phyloP scores from a whole-genome alignment of 2,113 vertebrate species.

The Vulpes vulpes region DNA sequence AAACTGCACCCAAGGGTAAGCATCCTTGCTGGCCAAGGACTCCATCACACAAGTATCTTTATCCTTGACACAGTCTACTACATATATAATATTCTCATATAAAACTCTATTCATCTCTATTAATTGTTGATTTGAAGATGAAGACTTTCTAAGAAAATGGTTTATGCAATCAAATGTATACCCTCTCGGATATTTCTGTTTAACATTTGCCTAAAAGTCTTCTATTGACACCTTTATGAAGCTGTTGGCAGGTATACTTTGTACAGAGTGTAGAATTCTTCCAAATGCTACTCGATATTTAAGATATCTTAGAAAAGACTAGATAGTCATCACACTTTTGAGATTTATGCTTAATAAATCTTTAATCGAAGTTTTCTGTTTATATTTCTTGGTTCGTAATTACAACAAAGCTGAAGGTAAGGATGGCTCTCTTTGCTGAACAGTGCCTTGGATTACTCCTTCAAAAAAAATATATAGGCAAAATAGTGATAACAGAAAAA shows the following conservation, averaged over 20 bases:
- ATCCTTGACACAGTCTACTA: neutral
- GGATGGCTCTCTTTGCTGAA: neutral
- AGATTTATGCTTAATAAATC: neutral
- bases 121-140: neutral
- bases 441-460: neutral
- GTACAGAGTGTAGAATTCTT: neutral
- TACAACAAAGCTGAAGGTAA: neutral
- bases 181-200: neutral
- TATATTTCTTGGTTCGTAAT: conserved; percentile 19
- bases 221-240: neutral
- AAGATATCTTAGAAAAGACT: neutral
- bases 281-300: neutral
- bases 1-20: conserved; percentile 98
- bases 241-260: neutral
- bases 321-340: neutral
- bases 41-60: accelerated
- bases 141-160: neutral
- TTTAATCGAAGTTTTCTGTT: neutral
- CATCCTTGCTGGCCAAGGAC: neutral
- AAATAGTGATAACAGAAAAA: neutral
- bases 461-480: neutral
- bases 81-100: neutral
- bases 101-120: neutral
- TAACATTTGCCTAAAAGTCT: neutral
- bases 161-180: neutral